phyloP scores from a whole-genome alignment of 92 coral and sea anemone species.

The Umimayanthus chanpuru region DNA sequence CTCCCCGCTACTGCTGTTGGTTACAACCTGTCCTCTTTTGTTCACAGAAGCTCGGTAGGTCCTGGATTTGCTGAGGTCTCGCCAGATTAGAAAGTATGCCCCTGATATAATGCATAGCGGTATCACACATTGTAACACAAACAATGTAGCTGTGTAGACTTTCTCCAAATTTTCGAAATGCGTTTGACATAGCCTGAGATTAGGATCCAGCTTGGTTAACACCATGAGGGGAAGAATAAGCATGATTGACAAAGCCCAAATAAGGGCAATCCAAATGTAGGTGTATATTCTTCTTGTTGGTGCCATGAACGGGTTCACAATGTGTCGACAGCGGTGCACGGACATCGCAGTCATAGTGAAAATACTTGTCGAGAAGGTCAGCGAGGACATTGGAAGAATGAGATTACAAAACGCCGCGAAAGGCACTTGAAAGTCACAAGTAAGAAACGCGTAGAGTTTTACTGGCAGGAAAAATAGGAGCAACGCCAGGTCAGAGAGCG shows the following conservation, averaged over 20 bases:
- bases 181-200: background rate
- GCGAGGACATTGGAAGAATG: conserved; percentile 15
- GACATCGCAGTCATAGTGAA: conserved; percentile 35
- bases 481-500: conserved; percentile 10
- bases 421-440: background rate
- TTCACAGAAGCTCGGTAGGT: conserved; percentile 24
- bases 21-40: conserved; percentile 8
- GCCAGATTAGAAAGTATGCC: conserved; percentile 30
- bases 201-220: background rate
- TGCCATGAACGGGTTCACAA: conserved; percentile 23
- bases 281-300: conserved; percentile 3
- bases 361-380: conserved; percentile 38
- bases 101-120: conserved; percentile 20
- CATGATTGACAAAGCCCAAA: conserved; percentile 23
- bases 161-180: background rate
- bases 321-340: conserved; percentile 23
- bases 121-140: conserved; percentile 24
- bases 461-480: conserved; percentile 14
- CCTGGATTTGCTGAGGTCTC: conserved; percentile 18
- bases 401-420: conserved; percentile 25
- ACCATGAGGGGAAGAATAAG: conserved; percentile 26
- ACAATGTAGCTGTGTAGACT: conserved; percentile 1
- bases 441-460: conserved; percentile 20
- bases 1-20: conserved; percentile 5
- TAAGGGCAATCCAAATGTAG: background rate